Base-by-base conservation (phyloP, 2,888 invertebrate genomes). In the Hirtodrosophila histrioides region DNA sequence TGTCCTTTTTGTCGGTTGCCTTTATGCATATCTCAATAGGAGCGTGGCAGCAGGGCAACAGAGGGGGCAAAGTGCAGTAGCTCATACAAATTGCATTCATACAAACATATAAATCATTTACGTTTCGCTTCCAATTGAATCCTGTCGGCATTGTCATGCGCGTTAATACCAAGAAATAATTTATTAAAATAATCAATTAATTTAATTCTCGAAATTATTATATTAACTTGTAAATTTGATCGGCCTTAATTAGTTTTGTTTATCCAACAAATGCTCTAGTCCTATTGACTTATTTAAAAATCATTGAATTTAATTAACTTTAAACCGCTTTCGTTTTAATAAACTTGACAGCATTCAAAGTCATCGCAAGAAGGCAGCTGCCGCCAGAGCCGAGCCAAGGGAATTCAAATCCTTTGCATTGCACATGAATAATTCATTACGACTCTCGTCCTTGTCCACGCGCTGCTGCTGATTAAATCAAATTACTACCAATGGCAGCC, bases 381-480 rank as follows among this genome's bases (percentile, higher is more conserved):
- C 35, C 24, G 31, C 48, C 40, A 17, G 37, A 9, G 31, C 17
- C 17, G 17, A 17, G n/a, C n/a, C 43, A 43, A 27, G 33, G 57
- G 54, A 62, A 62, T 69, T 56, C 36, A 33, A 66, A 62, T 71
- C 55, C 62, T 55, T 56, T 35, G 17, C 36, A 29, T 31, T 27
- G n/a, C 36, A 44, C 70, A 83, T 81, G 81, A 81, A 81, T 81
- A 50, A 81, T 81, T 81, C 84, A 81, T 77, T 72, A 50, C 17
- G 55, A 48, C 36, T 78, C 71, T 53, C 60, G 60, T 44, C 44
- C 53, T 57, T 45, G 60, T 33, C 68, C 56, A 17, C 64, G 49
- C 27, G 69, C 56, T 17, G 66, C 46, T 51, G 54, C 61, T 69
- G 73, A 82, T 79, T 79, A 69, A 80, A 79, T 80, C 69, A 75